A percentile compares a stretch with the other conserved stretches of the same genome.
Evolutionary conservation across 2,888 invertebrate species (phyloP).

Genomic region (Clanis bilineata): DNA sequence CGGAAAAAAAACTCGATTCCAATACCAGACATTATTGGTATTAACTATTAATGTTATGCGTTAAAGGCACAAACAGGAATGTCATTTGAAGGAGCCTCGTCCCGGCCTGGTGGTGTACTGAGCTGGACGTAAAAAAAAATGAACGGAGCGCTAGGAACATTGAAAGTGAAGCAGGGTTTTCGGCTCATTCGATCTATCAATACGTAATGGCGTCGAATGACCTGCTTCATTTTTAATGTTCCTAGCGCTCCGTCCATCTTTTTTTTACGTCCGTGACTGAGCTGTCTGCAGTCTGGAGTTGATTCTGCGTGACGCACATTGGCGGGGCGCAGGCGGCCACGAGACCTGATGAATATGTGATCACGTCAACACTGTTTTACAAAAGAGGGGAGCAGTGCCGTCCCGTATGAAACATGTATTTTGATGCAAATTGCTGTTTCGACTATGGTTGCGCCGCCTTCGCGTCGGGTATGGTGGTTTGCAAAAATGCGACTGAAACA

Average conservation of each 20-base stretch:
- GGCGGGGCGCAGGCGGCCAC: conserved; percentile 29
- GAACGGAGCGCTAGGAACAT: too few species aligned
- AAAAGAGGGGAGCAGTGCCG: conserved; percentile 38
- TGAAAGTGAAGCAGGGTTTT: too few species aligned
- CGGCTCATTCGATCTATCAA: too few species aligned
- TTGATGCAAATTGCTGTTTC: conserved; percentile 43
- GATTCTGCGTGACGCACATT: conserved; percentile 42
- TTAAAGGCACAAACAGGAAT: conserved; percentile 24
- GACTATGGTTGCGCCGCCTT: conserved; percentile 17
- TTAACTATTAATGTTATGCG: background rate
- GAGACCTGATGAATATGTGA: conserved; percentile 56
- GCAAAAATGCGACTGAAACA: background rate
- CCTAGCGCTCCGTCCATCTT: too few species aligned
- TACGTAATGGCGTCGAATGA: too few species aligned
- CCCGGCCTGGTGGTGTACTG: too few species aligned
- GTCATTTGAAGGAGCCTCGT: conserved; percentile 33
- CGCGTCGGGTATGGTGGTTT: conserved; percentile 8
- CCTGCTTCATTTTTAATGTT: too few species aligned
- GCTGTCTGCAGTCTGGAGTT: conserved; percentile 30
- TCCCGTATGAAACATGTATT: conserved; percentile 35
- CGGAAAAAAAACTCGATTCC: background rate
- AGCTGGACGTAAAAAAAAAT: too few species aligned
- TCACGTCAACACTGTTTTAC: conserved; percentile 41
- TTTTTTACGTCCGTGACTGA: too few species aligned
- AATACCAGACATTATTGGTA: background rate